Evolutionary conservation across 2,888 invertebrate genomes (phyloP).

Genomic region (Rhabditoides inermis): DNA sequence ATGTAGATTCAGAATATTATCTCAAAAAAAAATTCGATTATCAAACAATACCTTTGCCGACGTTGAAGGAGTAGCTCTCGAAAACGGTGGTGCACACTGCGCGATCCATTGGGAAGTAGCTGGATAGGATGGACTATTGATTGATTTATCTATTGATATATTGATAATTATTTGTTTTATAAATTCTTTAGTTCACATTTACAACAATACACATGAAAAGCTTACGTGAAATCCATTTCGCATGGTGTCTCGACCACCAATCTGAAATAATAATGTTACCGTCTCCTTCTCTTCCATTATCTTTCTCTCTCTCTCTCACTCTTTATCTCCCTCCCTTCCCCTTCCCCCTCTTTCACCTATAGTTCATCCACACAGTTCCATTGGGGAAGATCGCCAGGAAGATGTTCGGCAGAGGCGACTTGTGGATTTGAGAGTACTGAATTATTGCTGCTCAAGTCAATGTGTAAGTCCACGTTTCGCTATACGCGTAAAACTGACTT

Average conservation of each 20-base stretch:
- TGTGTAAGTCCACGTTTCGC: too few relatives aligned
- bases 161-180: too few relatives aligned
- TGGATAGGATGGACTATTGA: too few relatives aligned
- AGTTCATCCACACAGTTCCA: constrained; percentile 49
- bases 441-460: too few relatives aligned
- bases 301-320: too few relatives aligned
- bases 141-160: background rate
- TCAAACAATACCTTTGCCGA: constrained; percentile 46
- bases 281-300: too few relatives aligned
- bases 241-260: constrained; percentile 50
- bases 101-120: constrained; percentile 45
- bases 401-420: constrained; percentile 50
- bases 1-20: background rate
- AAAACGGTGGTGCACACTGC: constrained; percentile 49
- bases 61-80: constrained; percentile 51
- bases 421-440: constrained; percentile 29
- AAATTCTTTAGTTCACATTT: too few relatives aligned
- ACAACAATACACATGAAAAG: background rate
- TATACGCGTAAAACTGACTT: too few relatives aligned
- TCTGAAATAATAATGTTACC: constrained; percentile 14
- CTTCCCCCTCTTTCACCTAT: constrained; percentile 19
- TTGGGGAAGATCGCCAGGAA: constrained; percentile 51
- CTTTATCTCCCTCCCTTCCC: too few relatives aligned
- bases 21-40: background rate
- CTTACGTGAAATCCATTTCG: constrained; percentile 46